Evolutionary conservation across 2,888 invertebrate species (phyloP).

Genomic region (Vannuccia rotundouncinata): DNA sequence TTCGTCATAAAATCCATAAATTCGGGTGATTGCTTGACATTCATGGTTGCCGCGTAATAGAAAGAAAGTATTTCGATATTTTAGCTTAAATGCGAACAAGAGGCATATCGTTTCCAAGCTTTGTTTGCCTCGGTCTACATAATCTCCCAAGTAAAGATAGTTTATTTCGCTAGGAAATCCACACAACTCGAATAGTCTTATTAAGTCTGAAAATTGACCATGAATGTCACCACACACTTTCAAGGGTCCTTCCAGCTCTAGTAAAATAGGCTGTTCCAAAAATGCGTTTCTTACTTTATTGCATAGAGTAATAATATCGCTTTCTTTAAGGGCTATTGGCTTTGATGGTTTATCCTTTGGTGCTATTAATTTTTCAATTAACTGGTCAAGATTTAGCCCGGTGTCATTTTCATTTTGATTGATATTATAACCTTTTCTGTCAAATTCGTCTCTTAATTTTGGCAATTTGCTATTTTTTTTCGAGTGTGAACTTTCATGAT

Average conservation of each 20-base stretch:
- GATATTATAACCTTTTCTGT: neutral
- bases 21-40: conserved; percentile 56
- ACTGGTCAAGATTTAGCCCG: neutral
- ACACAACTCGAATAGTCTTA: conserved; percentile 54
- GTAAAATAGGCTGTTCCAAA: conserved; percentile 51
- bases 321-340: conserved; percentile 33
- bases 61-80: conserved; percentile 60
- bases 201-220: conserved; percentile 56
- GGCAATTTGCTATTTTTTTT: neutral
- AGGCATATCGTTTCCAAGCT: conserved; percentile 57
- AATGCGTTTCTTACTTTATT: conserved; percentile 33
- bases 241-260: conserved; percentile 54
- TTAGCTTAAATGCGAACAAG: conserved; percentile 57
- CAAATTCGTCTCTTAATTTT: neutral
- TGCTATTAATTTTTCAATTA: neutral
- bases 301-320: conserved; percentile 31
- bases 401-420: conserved; percentile 21
- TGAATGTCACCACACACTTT: conserved; percentile 57
- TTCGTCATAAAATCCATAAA: conserved; percentile 58
- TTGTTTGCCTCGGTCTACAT: conserved; percentile 57
- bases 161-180: conserved; percentile 56
- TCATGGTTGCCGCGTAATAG: conserved; percentile 58
- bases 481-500: neutral
- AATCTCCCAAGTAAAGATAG: conserved; percentile 57
- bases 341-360: conserved; percentile 19